These are phyloP conservation scores for Ruditapes philippinarum DNA, from an alignment of 1,140 invertebrate genomes.

Conservation along the genomic window DNA sequence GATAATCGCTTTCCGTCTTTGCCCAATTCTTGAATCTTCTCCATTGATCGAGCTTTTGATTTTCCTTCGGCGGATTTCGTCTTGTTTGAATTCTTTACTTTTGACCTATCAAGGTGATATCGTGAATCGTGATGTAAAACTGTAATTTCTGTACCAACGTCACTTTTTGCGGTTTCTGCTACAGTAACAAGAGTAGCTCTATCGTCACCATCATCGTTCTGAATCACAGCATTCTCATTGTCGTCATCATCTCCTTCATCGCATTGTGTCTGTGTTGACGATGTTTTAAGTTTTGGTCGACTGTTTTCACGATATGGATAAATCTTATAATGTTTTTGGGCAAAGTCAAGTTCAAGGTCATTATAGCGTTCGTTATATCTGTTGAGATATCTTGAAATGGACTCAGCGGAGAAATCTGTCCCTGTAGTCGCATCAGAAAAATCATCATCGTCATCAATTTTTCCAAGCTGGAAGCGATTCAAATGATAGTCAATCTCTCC, in stretches of 20 bases:
- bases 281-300: slow-evolving; percentile 52
- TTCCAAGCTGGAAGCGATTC: slow-evolving; percentile 27
- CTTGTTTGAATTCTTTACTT: not conserved
- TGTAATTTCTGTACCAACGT: not conserved
- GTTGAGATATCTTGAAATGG: slow-evolving; percentile 10
- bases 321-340: slow-evolving; percentile 45
- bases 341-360: slow-evolving; percentile 55
- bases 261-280: slow-evolving; percentile 41
- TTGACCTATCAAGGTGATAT: not conserved
- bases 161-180: not conserved
- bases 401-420: slow-evolving; percentile 36
- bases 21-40: not conserved
- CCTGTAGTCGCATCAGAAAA: slow-evolving; percentile 48
- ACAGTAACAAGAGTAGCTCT: not conserved
- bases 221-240: not conserved
- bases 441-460: slow-evolving; percentile 23
- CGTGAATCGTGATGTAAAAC: not conserved
- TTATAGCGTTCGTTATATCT: slow-evolving; percentile 43
- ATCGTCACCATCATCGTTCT: slow-evolving; percentile 15
- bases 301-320: slow-evolving; percentile 30
- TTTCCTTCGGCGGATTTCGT: not conserved
- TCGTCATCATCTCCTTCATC: slow-evolving; percentile 6
- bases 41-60: not conserved
- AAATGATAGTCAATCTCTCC: slow-evolving; percentile 49
- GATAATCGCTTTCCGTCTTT: slow-evolving; percentile 39